Evolutionary conservation across 1,140 invertebrate species (phyloP).

Genomic region (Asobara japonica): DNA sequence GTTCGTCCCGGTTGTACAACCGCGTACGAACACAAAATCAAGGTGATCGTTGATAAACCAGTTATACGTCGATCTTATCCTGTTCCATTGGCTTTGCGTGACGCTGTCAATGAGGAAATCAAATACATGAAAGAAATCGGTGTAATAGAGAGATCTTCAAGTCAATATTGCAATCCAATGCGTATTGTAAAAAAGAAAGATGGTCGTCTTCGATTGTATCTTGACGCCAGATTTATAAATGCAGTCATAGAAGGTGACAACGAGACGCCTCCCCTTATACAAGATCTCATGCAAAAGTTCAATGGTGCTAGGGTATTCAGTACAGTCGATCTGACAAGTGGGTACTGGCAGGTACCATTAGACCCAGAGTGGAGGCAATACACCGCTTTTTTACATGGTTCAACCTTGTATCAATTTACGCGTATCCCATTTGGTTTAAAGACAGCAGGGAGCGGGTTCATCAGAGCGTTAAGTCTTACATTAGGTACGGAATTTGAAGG

Average conservation of each 20-base stretch:
- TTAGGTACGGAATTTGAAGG: background rate
- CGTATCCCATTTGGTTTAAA: background rate
- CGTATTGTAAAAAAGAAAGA: background rate
- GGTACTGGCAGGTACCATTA: slow-evolving; percentile 4
- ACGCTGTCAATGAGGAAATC: background rate
- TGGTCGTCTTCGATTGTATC: background rate
- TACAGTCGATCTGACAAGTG: background rate
- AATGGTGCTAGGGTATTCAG: background rate
- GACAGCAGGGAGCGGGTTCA: background rate
- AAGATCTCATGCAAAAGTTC: slow-evolving; percentile 5
- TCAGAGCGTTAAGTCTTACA: background rate
- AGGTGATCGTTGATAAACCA: background rate
- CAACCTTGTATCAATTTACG: background rate
- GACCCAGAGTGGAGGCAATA: background rate
- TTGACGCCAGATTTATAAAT: background rate
- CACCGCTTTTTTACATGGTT: background rate
- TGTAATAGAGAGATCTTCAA: background rate
- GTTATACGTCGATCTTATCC: background rate
- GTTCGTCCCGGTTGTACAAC: background rate
- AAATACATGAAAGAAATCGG: background rate
- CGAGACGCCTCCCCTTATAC: background rate
- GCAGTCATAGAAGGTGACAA: background rate
- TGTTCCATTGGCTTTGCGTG: background rate
- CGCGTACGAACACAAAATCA: background rate
- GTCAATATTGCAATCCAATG: background rate